Percentiles rank a stretch among this genome's conserved stretches.
Conservation (phyloP, 2,113 vertebrate genomes). For the Jacana jacana region DNA sequence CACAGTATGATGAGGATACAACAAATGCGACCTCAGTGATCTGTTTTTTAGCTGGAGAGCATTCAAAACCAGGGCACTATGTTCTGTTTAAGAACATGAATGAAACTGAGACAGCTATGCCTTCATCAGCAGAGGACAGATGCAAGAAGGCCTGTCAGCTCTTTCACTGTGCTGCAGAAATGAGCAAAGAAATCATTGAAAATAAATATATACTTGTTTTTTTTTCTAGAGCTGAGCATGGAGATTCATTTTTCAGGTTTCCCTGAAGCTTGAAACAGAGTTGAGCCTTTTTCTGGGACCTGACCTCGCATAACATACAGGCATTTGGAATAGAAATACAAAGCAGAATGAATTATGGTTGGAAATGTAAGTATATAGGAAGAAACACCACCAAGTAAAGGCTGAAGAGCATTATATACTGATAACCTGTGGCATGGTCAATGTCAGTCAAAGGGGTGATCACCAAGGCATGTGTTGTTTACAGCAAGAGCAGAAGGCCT, state of each 20-base stretch:
- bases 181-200: neutral
- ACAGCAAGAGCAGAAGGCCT: neutral
- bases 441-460: neutral
- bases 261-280: neutral
- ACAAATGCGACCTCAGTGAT: neutral
- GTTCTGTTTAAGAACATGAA: neutral
- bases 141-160: neutral
- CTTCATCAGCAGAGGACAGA: neutral
- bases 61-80: neutral
- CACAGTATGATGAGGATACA: neutral
- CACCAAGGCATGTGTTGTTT: neutral
- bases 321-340: neutral
- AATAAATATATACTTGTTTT: neutral
- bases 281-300: neutral
- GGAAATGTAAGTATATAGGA: neutral
- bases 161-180: neutral
- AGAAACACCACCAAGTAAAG: neutral
- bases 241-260: neutral
- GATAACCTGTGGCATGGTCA: neutral
- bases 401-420: neutral
- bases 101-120: neutral
- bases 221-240: neutral
- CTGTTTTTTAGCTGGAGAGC: neutral
- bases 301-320: neutral
- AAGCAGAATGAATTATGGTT: neutral